Percentiles rank a stretch among this genome's conserved stretches.
These are phyloP conservation scores for Murina feae DNA, from an alignment of 2,113 vertebrate genomes.

Conservation along the genomic window DNA sequence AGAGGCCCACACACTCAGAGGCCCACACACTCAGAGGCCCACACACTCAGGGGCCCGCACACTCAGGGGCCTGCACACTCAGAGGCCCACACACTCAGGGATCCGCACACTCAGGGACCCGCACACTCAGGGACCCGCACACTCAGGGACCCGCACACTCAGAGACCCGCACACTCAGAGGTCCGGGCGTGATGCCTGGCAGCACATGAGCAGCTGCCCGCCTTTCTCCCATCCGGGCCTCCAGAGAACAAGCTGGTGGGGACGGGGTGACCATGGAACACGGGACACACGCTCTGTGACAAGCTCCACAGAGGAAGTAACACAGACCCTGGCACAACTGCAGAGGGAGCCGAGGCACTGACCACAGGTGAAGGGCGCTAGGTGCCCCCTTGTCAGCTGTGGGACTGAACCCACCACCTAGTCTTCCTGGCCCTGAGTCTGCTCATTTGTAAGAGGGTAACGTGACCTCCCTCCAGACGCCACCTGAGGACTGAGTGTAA, in stretches of 20 bases:
- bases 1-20: too few relatives aligned
- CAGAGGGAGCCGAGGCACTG: fast-evolving
- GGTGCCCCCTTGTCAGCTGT: fast-evolving
- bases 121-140: too few relatives aligned
- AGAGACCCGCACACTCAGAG: too few relatives aligned
- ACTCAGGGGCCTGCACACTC: too few relatives aligned
- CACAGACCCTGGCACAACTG: fast-evolving
- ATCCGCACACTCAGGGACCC: too few relatives aligned
- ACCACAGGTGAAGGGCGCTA: fast-evolving
- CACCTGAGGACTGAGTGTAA: fast-evolving
- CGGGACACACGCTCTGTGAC: fast-evolving
- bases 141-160: too few relatives aligned
- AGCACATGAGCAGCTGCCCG: fast-evolving
- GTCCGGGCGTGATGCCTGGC: background rate
- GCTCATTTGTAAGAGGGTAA: too few relatives aligned
- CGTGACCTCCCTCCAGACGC: fast-evolving
- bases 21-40: too few relatives aligned
- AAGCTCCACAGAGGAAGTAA: background rate
- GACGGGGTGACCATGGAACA: fast-evolving
- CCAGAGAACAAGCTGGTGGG: background rate
- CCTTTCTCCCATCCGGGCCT: fast-evolving
- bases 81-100: too few relatives aligned
- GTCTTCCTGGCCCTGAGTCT: fast-evolving
- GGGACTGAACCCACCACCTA: fast-evolving
- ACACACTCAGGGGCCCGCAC: too few relatives aligned